A percentile compares a stretch with the other conserved stretches of the same genome.
Evolutionary conservation across 2,113 vertebrate genomes (phyloP).

Genomic region (Dasyornis broadbenti): DNA sequence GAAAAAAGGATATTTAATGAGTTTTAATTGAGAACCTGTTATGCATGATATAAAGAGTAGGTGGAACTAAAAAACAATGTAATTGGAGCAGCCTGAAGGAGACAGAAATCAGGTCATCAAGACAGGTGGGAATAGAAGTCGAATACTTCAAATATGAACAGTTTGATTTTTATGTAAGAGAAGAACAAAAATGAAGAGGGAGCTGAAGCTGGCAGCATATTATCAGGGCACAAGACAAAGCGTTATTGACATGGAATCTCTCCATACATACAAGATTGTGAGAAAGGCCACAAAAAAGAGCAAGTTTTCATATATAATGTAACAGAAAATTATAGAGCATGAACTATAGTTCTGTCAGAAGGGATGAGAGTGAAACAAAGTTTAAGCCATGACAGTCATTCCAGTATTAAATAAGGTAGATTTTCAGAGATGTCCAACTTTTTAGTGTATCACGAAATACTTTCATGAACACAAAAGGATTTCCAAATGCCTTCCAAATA

Average conservation of each 20-base stretch:
- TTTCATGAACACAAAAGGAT: not conserved
- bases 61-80: not conserved
- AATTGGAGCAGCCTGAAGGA: not conserved
- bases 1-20: not conserved
- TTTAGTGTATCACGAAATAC: not conserved
- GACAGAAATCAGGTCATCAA: slow-evolving; percentile 14
- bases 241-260: not conserved
- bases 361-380: not conserved
- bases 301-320: not conserved
- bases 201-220: slow-evolving; percentile 1
- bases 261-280: not conserved
- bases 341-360: not conserved
- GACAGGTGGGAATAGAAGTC: not conserved
- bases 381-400: not conserved
- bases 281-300: not conserved
- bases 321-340: not conserved
- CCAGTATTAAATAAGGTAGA: not conserved
- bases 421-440: not conserved
- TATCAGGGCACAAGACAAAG: not conserved
- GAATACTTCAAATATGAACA: not conserved
- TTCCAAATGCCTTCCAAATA: not conserved
- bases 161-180: slow-evolving; percentile 16
- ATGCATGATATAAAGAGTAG: slow-evolving; percentile 15
- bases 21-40: slow-evolving; percentile 28
- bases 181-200: slow-evolving; percentile 29